These are phyloP conservation scores for Pseudopipra pipra DNA, from an alignment of 2,113 vertebrate genomes.

Conservation along the genomic window DNA sequence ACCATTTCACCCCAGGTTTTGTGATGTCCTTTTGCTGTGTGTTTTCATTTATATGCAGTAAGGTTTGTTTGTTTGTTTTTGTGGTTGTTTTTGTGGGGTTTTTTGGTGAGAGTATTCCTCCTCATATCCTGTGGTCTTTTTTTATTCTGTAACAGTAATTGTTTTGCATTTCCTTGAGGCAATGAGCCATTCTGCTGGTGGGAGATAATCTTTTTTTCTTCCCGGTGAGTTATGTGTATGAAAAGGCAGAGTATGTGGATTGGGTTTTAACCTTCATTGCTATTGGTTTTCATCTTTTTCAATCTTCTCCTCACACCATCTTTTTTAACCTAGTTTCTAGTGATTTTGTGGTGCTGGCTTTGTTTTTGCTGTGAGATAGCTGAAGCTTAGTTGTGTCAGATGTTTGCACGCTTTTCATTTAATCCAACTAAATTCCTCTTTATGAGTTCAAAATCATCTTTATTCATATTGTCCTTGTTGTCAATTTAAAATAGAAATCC, in stretches of 20 bases:
- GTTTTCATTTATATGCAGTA: not conserved
- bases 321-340: not conserved
- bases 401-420: not conserved
- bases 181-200: not conserved
- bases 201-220: not conserved
- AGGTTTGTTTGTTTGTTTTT: not conserved
- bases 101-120: not conserved
- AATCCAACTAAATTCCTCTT: not conserved
- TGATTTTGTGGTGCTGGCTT: not conserved
- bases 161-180: constrained; percentile 33
- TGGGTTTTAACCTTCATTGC: not conserved
- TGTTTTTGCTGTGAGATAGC: not conserved
- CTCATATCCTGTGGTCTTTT: not conserved
- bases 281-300: constrained; percentile 1
- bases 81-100: no score
- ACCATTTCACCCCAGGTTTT: not conserved
- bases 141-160: not conserved
- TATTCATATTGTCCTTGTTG: constrained; percentile 27
- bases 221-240: not conserved
- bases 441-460: not conserved
- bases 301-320: not conserved
- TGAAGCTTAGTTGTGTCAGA: not conserved
- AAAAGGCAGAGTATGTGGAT: not conserved
- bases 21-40: not conserved
- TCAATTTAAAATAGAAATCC: constrained; percentile 18